Conservation (phyloP, 2,888 invertebrate genomes). For the Rotaria sp. region DNA sequence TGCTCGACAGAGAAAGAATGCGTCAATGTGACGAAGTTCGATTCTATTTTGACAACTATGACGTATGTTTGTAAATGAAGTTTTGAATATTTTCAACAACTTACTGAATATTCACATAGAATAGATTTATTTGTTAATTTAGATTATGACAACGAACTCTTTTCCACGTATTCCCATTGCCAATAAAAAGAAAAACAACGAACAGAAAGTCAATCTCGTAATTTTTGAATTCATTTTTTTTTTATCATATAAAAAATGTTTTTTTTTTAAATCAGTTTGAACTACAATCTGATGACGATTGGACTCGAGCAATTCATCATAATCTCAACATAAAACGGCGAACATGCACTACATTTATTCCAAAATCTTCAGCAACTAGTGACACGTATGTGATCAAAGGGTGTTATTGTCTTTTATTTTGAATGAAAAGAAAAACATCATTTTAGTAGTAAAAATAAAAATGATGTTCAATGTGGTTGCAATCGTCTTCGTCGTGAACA, state of each 20-base stretch:
- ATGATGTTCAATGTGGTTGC: background rate
- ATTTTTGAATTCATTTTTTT: background rate
- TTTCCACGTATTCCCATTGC: background rate
- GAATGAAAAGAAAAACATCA: background rate
- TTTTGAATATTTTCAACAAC: background rate
- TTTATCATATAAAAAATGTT: no score
- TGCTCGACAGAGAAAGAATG: background rate
- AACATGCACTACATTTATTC: constrained; percentile 1
- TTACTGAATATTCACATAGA: no score
- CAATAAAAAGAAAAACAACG: background rate
- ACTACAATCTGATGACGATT: background rate
- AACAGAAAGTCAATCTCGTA: background rate
- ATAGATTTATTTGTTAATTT: background rate
- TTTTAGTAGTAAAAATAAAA: background rate
- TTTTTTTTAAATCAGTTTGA: background rate
- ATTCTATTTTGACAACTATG: background rate
- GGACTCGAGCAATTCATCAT: background rate
- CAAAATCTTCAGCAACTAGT: background rate
- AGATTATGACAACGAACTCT: background rate
- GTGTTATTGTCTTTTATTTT: no score
- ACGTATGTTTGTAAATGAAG: background rate
- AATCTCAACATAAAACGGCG: background rate
- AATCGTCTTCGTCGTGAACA: constrained; percentile 9
- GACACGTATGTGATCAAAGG: no score
- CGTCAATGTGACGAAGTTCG: background rate